Percentiles rank a stretch among this genome's conserved stretches.
Conservation (phyloP, 2,113 vertebrate genomes). For the Vicugna pacos region DNA sequence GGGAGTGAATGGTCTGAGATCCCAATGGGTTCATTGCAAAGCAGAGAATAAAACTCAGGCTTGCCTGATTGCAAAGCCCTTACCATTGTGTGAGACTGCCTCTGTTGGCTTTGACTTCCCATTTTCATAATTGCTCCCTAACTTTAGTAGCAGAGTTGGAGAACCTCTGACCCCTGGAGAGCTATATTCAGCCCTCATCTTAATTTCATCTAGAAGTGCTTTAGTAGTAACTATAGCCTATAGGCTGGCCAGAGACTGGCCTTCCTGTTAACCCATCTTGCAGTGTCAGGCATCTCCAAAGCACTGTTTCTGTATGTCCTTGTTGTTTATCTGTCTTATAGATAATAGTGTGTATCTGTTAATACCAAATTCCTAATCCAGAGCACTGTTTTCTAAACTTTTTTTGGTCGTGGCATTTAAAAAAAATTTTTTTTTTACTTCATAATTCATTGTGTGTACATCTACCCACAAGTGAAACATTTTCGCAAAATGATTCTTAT, state of each 20-base stretch:
- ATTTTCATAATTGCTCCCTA: not conserved
- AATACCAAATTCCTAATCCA: not conserved
- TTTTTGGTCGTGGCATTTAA: not conserved
- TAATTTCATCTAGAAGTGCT: conserved; percentile 1
- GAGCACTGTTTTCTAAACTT: conserved; percentile 3
- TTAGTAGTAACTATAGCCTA: not conserved
- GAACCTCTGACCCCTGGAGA: not conserved
- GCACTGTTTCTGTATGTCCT: not conserved
- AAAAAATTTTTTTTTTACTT: not conserved
- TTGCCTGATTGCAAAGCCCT: not conserved
- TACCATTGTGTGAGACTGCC: not conserved
- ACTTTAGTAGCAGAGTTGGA: not conserved
- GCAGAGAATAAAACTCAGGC: not conserved
- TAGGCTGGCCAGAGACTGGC: not conserved
- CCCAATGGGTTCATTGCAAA: not conserved
- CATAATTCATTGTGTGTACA: conserved; percentile 9
- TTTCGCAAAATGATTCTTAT: conserved; percentile 23
- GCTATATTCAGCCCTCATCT: not conserved
- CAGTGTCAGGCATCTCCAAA: not conserved
- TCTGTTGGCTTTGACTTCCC: not conserved
- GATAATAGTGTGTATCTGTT: too few relatives aligned
- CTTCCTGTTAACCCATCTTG: conserved; percentile 20
- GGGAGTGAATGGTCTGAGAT: not conserved
- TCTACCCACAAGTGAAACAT: not conserved
- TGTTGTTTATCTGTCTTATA: too few relatives aligned